Evolutionary conservation across 1,140 invertebrate genomes (phyloP).

Genomic region (Drosophila sulfurigaster): DNA sequence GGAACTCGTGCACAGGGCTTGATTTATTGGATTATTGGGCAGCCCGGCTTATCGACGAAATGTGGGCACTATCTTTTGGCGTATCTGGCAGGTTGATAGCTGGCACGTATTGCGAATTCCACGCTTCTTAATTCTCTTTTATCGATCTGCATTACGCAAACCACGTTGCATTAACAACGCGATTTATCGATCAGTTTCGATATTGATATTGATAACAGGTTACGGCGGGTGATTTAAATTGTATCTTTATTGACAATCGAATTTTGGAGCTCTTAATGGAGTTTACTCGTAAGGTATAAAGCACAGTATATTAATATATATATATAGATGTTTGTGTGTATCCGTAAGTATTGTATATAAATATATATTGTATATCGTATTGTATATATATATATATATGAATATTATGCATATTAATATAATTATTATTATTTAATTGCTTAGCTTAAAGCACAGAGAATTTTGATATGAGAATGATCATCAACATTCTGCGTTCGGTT

Average conservation of each 20-base stretch:
- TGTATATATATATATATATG: conserved; percentile 48
- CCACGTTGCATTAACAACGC: neutral
- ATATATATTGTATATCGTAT: conserved; percentile 59
- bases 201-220: too few relatives aligned
- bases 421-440: conserved; percentile 67
- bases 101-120: conserved; percentile 1
- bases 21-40: conserved; percentile 20
- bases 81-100: conserved; percentile 9
- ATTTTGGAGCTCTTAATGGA: conserved; percentile 67
- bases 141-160: neutral
- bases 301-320: conserved; percentile 62
- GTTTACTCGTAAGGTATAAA: conserved; percentile 72
- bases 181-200: neutral
- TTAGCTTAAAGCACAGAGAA: conserved; percentile 81
- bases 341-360: conserved; percentile 63
- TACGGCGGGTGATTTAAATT: conserved; percentile 28
- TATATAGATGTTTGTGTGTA: conserved; percentile 17
- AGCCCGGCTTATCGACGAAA: conserved; percentile 2
- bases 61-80: conserved; percentile 1
- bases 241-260: conserved; percentile 86
- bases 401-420: conserved; percentile 60
- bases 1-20: neutral
- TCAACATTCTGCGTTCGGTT: conserved; percentile 56
- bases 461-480: conserved; percentile 78
- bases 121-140: neutral